These are phyloP conservation scores for Poeciliopsis occidentalis DNA, from an alignment of 2,113 vertebrate genomes.

Conservation along the genomic window DNA sequence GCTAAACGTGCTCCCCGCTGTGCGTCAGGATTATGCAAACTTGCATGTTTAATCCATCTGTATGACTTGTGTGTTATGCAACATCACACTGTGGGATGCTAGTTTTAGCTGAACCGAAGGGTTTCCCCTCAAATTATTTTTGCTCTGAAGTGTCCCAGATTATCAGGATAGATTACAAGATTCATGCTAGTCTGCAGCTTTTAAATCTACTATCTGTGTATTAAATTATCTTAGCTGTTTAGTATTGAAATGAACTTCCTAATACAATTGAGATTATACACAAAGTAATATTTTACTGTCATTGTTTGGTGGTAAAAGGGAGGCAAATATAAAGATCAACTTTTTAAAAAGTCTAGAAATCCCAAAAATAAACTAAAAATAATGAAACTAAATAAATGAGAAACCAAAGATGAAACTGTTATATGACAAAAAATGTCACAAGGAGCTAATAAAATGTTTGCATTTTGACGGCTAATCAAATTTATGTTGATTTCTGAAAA, in stretches of 20 bases:
- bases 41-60: slow-evolving; percentile 72
- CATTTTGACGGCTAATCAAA: not conserved
- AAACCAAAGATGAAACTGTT: not conserved
- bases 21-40: slow-evolving; percentile 62
- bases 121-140: slow-evolving; percentile 7
- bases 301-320: not conserved
- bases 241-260: not conserved
- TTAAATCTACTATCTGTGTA: not conserved
- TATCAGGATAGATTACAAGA: slow-evolving; percentile 9
- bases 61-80: slow-evolving; percentile 47
- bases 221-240: too few relatives aligned
- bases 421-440: not conserved
- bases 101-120: slow-evolving; percentile 31
- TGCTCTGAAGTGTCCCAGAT: slow-evolving; percentile 30
- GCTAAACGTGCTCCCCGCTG: slow-evolving; percentile 62
- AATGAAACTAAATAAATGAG: too few relatives aligned
- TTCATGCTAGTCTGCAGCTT: not conserved
- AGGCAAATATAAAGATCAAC: not conserved
- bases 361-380: too few relatives aligned
- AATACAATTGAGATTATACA: not conserved
- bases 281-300: not conserved
- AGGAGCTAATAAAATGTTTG: not conserved
- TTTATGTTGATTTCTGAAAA: not conserved
- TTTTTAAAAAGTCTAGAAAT: too few relatives aligned
- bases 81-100: slow-evolving; percentile 9